Conservation (phyloP, 1,140 invertebrate species). For the Pseudoatta argentina region DNA sequence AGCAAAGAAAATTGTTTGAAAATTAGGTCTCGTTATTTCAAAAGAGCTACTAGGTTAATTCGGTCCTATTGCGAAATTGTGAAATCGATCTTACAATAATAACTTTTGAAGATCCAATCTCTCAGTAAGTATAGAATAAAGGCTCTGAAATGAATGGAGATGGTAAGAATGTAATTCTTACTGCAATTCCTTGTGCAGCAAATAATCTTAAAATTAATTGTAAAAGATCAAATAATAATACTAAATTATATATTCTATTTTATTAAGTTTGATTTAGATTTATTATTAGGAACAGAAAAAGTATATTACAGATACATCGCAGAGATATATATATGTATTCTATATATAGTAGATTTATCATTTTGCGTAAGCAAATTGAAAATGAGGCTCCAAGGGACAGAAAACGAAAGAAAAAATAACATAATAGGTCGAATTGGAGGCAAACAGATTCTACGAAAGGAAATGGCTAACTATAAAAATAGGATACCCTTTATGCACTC, state of each 20-base stretch:
- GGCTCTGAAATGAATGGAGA: neutral
- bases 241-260: neutral
- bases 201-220: conserved; percentile 18
- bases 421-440: conserved; percentile 35
- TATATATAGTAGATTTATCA: neutral
- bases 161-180: neutral
- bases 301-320: neutral
- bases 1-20: neutral
- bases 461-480: conserved; percentile 69
- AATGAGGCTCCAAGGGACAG: neutral
- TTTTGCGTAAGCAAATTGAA: neutral
- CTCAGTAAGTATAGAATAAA: neutral
- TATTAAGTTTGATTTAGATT: neutral
- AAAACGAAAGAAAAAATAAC: neutral
- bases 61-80: neutral
- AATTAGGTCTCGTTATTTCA: neutral
- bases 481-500: conserved; percentile 70
- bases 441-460: conserved; percentile 36
- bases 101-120: neutral
- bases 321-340: neutral
- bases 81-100: conserved; percentile 26
- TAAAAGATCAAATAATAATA: neutral
- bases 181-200: neutral
- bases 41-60: neutral
- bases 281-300: neutral